Conservation (phyloP, 2,113 vertebrate species). For the Chaenogobius annularis region DNA sequence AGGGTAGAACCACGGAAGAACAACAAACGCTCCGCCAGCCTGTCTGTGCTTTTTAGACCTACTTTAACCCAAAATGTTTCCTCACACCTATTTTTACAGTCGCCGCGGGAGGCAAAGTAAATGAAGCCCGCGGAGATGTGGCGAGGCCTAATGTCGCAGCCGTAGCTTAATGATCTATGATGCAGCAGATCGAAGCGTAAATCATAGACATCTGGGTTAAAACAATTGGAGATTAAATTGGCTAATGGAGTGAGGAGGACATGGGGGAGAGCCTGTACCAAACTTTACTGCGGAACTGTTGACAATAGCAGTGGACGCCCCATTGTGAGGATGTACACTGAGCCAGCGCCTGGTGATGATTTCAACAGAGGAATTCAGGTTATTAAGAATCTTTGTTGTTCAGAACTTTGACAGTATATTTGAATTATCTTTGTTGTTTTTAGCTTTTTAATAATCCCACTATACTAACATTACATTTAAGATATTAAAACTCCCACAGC, state of each 20-base stretch:
- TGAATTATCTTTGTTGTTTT: background rate
- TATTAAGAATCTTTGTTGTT: background rate
- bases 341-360: slow-evolving; percentile 18
- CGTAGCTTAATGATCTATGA: slow-evolving; percentile 55
- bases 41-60: background rate
- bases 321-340: slow-evolving; percentile 41
- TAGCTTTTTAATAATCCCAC: background rate
- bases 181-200: slow-evolving; percentile 47
- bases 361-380: slow-evolving; percentile 17
- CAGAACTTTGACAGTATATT: background rate
- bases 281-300: slow-evolving; percentile 41
- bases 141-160: slow-evolving; percentile 41
- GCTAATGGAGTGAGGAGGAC: slow-evolving; percentile 62
- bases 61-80: slow-evolving; percentile 16
- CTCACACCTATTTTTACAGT: slow-evolving; percentile 17
- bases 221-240: slow-evolving; percentile 63
- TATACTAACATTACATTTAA: background rate
- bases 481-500: background rate
- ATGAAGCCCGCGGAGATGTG: slow-evolving; percentile 21
- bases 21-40: slow-evolving; percentile 29
- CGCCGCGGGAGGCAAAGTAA: slow-evolving; percentile 13
- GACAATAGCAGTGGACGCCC: slow-evolving; percentile 32
- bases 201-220: slow-evolving; percentile 48
- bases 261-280: slow-evolving; percentile 38
- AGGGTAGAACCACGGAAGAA: background rate